Evolutionary conservation across 1,140 invertebrate genomes (phyloP), one percentile per base, ranked within the genome.

Genomic region (Theocolax elegans): DNA sequence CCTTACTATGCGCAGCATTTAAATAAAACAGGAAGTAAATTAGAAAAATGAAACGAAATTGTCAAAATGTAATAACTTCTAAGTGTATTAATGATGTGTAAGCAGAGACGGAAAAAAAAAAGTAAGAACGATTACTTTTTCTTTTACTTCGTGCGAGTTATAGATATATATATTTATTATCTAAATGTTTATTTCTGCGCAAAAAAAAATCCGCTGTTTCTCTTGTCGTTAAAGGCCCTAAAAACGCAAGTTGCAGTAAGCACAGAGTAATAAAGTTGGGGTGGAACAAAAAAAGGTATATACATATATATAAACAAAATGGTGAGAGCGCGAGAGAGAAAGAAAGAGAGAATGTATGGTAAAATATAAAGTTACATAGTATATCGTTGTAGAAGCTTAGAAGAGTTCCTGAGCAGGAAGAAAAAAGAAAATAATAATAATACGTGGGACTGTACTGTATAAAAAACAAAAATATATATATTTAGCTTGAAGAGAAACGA

Each of bases 141-240:
- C 48, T 56, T 48, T 64, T 15, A n/a, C n/a, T n/a, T n/a, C n/a
- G n/a, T n/a, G 19, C 27, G 19, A 25, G 59, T 27, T 56, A 62
- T 59, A 62, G 42, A 69, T 56, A 64, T 58, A 64, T 46, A 54
- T 69, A 69, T 59, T 58, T 38, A 62, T 60, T 49, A 65, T 40
- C 17, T 65, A 29, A 29, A 46, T 56, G 42, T 62, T 21, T 0
- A 31, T 63, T 46, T 65, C 17, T 21, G 27, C 46, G 29, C n/a
- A n/a, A n/a, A n/a, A n/a, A n/a, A n/a, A n/a, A n/a, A n/a, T n/a
- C n/a, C n/a, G n/a, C n/a, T n/a, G n/a, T n/a, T n/a, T n/a, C n/a
- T n/a, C n/a, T n/a, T n/a, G n/a, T n/a, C n/a, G n/a, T n/a, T n/a
- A n/a, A n/a, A n/a, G n/a, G n/a, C n/a, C n/a, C n/a, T n/a, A n/a